Base-by-base conservation (phyloP, 1,140 invertebrate genomes). In the Bradynema listronoti region DNA sequence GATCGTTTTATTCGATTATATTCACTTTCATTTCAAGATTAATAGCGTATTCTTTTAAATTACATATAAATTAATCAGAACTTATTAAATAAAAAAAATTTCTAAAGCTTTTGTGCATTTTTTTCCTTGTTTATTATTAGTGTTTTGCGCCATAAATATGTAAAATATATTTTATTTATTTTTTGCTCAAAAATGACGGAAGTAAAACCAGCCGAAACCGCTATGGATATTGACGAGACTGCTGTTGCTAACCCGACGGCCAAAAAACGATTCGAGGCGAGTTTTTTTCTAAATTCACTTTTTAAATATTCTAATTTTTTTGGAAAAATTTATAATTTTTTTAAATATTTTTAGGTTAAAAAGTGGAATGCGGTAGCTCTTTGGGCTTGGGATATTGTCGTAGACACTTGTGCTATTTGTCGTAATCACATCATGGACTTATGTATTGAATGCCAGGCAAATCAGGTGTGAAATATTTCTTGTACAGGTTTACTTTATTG, bases 371-470 rank as follows among this genome's bases (percentile, higher is more conserved):
- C 65, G 19, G 65, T 67, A 27, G 92, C 92, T 33, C 79, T 98
- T 4, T 98, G 93, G 93, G 65, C 65, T 22, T 78, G 74, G 77
- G 91, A 98, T 82, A 98, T 98, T 83, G 92, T 97, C 16, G 94
- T 98, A 14, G 94, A 99, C 79, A 99, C 97, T 78, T 98, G 94
- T 84, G 94, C 94, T 67, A 99, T 99, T 80, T 99, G 94, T 77
- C 85, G 94, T 42, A 99, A 99, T 83, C 94, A 99, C 79, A 98
- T 99, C 69, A 99, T 98, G 94, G 94, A 98, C 81, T 82, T 97
- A 0, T 99, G 94, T 79, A 99, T 98, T 72, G 94, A 99, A 83
- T 99, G 94, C 80, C 94, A 99, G 80, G 94, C 94, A 1, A 98
- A 98, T 84, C 94, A 98, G 65, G 70, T 72, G 36, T 3, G 39